Conservation (phyloP, 2,113 vertebrate species). For the Melanostigma gelatinosum region DNA sequence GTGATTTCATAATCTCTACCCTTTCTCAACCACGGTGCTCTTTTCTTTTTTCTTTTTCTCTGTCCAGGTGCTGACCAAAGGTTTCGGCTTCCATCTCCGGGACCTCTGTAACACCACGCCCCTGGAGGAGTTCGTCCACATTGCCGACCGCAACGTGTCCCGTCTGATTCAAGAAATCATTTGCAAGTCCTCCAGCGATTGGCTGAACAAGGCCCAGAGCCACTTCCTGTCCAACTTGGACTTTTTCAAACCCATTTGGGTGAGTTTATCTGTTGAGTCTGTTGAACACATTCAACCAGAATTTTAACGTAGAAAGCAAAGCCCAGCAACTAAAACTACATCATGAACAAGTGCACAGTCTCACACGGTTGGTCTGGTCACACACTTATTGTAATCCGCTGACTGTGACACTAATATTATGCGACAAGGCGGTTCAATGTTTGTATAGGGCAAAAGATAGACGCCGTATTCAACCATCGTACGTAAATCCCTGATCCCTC, state of each 20-base stretch:
- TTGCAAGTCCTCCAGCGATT: slow-evolving; percentile 85
- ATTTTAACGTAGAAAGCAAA: background rate
- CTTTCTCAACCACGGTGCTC: background rate
- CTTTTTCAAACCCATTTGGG: slow-evolving; percentile 89
- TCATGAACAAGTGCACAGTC: slow-evolving; percentile 1
- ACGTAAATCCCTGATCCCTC: background rate
- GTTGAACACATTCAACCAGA: background rate
- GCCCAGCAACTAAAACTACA: background rate
- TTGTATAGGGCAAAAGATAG: background rate
- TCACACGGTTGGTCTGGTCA: background rate
- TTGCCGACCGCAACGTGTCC: slow-evolving; percentile 78
- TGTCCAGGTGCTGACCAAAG: slow-evolving; percentile 86
- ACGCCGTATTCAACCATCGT: background rate
- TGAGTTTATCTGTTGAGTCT: slow-evolving; percentile 70
- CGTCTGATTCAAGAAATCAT: slow-evolving; percentile 82
- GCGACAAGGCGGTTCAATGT: slow-evolving; percentile 1
- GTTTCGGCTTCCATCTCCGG: slow-evolving; percentile 86
- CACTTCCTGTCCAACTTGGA: slow-evolving; percentile 88
- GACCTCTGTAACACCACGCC: slow-evolving; percentile 87
- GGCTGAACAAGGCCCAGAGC: slow-evolving; percentile 83
- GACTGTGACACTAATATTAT: background rate
- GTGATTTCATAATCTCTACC: background rate
- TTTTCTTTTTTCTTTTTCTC: background rate
- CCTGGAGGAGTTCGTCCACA: slow-evolving; percentile 84
- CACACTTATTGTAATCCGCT: background rate